Base-by-base conservation (phyloP, 2,888 invertebrate species). In the Spialia ferax region DNA sequence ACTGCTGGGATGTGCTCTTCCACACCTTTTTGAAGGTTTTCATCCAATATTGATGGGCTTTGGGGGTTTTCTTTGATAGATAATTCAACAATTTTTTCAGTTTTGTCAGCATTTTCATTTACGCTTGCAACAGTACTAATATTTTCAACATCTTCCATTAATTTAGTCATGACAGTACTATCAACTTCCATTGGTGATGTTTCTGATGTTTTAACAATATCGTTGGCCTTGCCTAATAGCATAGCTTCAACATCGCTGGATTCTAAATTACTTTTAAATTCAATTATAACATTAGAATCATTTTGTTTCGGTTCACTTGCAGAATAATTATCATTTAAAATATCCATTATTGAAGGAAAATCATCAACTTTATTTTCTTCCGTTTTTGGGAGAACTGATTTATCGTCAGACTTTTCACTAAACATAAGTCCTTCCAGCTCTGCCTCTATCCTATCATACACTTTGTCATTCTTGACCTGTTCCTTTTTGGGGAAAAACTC, bases 341-440 rank as follows among this genome's bases (percentile, higher is more conserved):
- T 92, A 67, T 94, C 93, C 88, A 93, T 88, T 69, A 94, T 93
- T n/a, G 93, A 93, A 57, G 93, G 93, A 73, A 92, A 94, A 50
- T 86, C 85, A 73, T 91, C 89, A 57, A 71, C 69, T 77, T 88
- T 89, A 29, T 73, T 81, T n/a, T 83, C 84, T 61, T 74, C 64
- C 52, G 63, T 4, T 52, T 78, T 79, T 6, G 71, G 26, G 70
- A 67, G 70, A 7, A 56, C 50, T 60, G 81, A 84, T 23, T 69
- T 65, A 8, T 59, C 70, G 59, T 77, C 75, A 57, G 86, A 79
- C 75, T 89, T 90, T 63, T 91, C 89, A 82, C 84, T 92, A 69
- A 85, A 88, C 94, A 94, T 93, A 63, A 94, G 81, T 73, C 91
- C 92, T 80, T 94, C 94, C 45, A 94, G 76, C 77, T 94, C 93